A percentile compares a stretch with the other conserved stretches of the same genome.
Conservation (phyloP, 2,888 invertebrate species). For the Cybosia mesomella region DNA sequence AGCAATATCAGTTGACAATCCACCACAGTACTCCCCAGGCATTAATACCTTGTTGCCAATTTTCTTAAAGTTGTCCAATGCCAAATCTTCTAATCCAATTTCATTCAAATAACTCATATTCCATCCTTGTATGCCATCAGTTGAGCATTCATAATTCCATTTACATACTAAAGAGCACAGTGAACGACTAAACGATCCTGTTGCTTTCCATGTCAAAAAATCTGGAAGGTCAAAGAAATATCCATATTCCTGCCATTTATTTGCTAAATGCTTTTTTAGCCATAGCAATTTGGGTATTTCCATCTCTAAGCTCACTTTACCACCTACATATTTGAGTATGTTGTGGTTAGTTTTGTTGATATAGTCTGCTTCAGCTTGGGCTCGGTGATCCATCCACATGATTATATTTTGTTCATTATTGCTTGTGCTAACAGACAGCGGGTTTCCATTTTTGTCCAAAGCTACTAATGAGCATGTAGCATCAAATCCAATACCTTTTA, state of each 20-base stretch:
- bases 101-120: conserved; percentile 89
- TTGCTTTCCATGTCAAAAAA: conserved; percentile 97
- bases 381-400: conserved; percentile 97
- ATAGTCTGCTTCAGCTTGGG: conserved; percentile 91
- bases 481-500: conserved; percentile 97
- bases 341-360: conserved; percentile 93
- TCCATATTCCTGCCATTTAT: conserved; percentile 90
- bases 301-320: conserved; percentile 98
- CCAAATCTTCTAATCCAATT: conserved; percentile 92
- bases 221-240: conserved; percentile 97
- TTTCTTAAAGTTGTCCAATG: conserved; percentile 88
- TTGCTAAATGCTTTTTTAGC: conserved; percentile 92
- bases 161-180: conserved; percentile 97
- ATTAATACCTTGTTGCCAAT: conserved; percentile 90
- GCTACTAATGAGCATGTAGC: conserved; percentile 97
- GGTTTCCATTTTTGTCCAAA: conserved; percentile 89
- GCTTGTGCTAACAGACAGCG: conserved; percentile 91
- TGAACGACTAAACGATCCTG: conserved; percentile 92
- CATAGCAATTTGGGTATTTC: conserved; percentile 97
- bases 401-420: conserved; percentile 92
- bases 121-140: conserved; percentile 89
- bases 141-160: conserved; percentile 94
- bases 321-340: conserved; percentile 95
- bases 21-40: conserved; percentile 92
- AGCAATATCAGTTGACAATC: conserved; percentile 89